These are phyloP conservation scores for Metalampra italica DNA, from an alignment of 2,888 invertebrate species.

Conservation along the genomic window DNA sequence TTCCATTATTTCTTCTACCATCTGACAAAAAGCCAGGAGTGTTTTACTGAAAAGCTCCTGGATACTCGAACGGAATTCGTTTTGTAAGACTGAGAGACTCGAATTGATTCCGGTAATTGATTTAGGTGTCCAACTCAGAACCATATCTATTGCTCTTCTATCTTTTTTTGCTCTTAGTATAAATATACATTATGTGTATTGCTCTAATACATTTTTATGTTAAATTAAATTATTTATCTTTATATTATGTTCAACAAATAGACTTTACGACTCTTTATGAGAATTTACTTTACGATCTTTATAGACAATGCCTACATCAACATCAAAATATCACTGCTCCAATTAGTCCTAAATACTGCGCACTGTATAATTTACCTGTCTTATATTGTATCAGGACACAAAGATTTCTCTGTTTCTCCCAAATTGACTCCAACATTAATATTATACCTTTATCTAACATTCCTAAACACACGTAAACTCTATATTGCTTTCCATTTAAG, in stretches of 20 bases:
- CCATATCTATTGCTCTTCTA: not conserved
- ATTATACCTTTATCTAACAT: not conserved
- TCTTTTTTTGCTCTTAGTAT: not conserved
- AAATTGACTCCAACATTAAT: not conserved
- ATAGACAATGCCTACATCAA: no score
- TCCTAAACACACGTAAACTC: not conserved
- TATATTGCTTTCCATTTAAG: conserved; percentile 6
- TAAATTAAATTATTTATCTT: not conserved
- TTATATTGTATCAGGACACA: no score
- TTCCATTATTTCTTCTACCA: conserved; percentile 11
- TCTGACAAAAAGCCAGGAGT: conserved; percentile 17
- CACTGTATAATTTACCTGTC: no score
- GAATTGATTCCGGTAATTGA: conserved; percentile 44
- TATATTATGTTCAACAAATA: no score
- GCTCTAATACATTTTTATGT: no score
- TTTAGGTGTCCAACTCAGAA: conserved; percentile 27
- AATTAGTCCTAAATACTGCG: no score
- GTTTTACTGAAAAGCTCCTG: conserved; percentile 25
- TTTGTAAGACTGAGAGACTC: conserved; percentile 31
- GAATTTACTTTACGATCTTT: no score
- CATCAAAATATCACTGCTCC: no score
- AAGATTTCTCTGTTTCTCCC: not conserved
- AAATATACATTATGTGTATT: no score
- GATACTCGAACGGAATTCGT: conserved; percentile 31
- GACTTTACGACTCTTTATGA: no score